Percentiles rank a stretch among this genome's conserved stretches.
Conservation (phyloP, 1,140 invertebrate species). For the Trypoxylus dichotomus region DNA sequence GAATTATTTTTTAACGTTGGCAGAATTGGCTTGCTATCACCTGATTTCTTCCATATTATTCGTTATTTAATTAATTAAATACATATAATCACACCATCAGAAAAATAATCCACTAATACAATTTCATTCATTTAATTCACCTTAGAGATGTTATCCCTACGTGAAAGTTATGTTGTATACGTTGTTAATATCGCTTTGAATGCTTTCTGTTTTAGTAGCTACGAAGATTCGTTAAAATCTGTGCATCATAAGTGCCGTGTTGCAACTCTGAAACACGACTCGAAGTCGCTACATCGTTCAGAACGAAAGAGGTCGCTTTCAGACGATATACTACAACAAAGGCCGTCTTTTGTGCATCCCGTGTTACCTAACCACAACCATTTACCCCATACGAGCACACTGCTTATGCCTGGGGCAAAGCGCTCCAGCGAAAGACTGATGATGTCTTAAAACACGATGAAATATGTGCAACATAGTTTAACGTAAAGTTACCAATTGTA, state of each 20-base stretch:
- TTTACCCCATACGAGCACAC: conserved; percentile 50
- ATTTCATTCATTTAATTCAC: no score
- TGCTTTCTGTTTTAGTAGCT: conserved; percentile 45
- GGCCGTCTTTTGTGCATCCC: conserved; percentile 33
- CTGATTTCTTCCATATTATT: no score
- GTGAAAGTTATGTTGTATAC: no score
- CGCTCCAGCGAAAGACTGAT: conserved; percentile 38
- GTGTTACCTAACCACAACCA: conserved; percentile 45
- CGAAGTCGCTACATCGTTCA: conserved; percentile 30
- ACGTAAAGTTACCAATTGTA: conserved; percentile 1
- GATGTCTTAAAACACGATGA: conserved; percentile 30
- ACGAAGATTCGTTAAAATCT: conserved; percentile 55
- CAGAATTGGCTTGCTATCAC: no score
- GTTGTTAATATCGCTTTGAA: no score
- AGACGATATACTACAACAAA: conserved; percentile 36
- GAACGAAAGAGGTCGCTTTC: conserved; percentile 35
- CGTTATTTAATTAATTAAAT: no score
- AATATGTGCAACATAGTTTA: background rate
- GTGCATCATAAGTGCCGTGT: conserved; percentile 46
- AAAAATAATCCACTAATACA: no score
- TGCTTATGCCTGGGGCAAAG: conserved; percentile 28
- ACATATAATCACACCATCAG: no score
- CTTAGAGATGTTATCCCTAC: no score
- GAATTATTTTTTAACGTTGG: no score
- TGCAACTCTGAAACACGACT: conserved; percentile 24